These are phyloP conservation scores for Mesochorus sp. DNA, from an alignment of 2,888 invertebrate genomes.

Conservation along the genomic window DNA sequence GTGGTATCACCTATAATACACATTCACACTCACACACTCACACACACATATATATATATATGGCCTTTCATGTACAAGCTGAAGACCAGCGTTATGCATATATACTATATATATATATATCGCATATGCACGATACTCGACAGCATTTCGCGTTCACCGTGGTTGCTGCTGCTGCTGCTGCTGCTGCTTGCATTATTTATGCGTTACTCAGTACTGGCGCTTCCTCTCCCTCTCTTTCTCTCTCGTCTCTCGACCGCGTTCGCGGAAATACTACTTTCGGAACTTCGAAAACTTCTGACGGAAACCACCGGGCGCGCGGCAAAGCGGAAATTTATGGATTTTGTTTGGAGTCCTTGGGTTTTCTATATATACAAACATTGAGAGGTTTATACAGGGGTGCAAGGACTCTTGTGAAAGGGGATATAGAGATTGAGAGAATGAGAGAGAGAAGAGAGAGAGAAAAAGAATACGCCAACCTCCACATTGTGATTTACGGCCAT, in stretches of 20 bases:
- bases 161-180: slow-evolving; percentile 40
- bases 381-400: slow-evolving; percentile 36
- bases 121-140: slow-evolving; percentile 52
- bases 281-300: slow-evolving; percentile 80
- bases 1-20: slow-evolving; percentile 21
- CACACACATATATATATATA: background rate
- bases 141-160: slow-evolving; percentile 38
- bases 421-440: background rate
- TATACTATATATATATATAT: slow-evolving; percentile 27
- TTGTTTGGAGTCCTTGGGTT: slow-evolving; percentile 77
- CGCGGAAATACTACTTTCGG: slow-evolving; percentile 79
- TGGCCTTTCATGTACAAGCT: slow-evolving; percentile 32
- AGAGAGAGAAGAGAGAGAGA: slow-evolving; percentile 4
- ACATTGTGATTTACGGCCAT: slow-evolving; percentile 78
- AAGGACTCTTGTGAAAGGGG: slow-evolving; percentile 41
- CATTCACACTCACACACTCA: background rate
- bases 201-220: slow-evolving; percentile 58
- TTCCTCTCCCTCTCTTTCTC: slow-evolving; percentile 25
- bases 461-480: slow-evolving; percentile 29
- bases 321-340: slow-evolving; percentile 81
- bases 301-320: slow-evolving; percentile 78
- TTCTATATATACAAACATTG: slow-evolving; percentile 5
- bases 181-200: slow-evolving; percentile 66
- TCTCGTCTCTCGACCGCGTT: slow-evolving; percentile 46
- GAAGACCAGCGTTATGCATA: slow-evolving; percentile 36